Conservation (phyloP, 2,113 vertebrate species). For the Hirundichthys speculiger region DNA sequence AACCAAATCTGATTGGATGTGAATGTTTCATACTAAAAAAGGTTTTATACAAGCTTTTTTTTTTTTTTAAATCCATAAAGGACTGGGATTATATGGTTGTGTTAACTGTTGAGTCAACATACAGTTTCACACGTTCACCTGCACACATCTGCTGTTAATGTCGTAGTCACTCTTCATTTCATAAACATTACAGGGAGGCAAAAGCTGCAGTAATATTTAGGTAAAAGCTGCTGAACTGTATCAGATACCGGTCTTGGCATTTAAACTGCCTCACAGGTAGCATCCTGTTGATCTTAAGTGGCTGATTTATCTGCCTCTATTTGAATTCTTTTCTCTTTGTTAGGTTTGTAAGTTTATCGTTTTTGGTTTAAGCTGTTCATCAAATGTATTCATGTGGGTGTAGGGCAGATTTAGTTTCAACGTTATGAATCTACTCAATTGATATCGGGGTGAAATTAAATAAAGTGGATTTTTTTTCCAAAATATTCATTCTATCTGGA, state of each 20-base stretch:
- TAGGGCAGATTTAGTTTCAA: slow-evolving; percentile 44
- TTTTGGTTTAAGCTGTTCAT: slow-evolving; percentile 49
- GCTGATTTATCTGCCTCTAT: slow-evolving; percentile 31
- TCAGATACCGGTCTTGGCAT: slow-evolving; percentile 16
- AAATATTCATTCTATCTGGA: slow-evolving; percentile 17
- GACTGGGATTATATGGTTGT: slow-evolving; percentile 24
- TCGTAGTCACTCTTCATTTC: slow-evolving; percentile 19
- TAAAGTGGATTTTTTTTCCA: slow-evolving; percentile 62
- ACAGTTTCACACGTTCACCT: slow-evolving; percentile 10
- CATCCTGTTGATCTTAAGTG: slow-evolving; percentile 16
- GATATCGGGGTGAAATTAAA: slow-evolving; percentile 58
- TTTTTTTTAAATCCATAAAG: slow-evolving; percentile 43
- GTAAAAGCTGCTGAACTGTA: slow-evolving; percentile 20
- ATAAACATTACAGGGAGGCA: slow-evolving; percentile 2
- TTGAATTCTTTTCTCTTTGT: slow-evolving; percentile 32
- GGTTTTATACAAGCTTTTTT: slow-evolving; percentile 54
- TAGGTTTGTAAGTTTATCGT: slow-evolving; percentile 17
- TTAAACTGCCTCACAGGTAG: slow-evolving; percentile 40
- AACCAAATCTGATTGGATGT: slow-evolving; percentile 44
- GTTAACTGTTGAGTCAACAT: too few relatives aligned
- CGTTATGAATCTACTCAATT: slow-evolving; percentile 66
- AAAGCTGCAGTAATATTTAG: slow-evolving; percentile 47
- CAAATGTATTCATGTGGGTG: slow-evolving; percentile 53
- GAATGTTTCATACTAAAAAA: slow-evolving; percentile 63
- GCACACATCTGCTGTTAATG: slow-evolving; percentile 20